Base-by-base conservation (phyloP, 2,113 vertebrate genomes). In the Tragelaphus strepsiceros region DNA sequence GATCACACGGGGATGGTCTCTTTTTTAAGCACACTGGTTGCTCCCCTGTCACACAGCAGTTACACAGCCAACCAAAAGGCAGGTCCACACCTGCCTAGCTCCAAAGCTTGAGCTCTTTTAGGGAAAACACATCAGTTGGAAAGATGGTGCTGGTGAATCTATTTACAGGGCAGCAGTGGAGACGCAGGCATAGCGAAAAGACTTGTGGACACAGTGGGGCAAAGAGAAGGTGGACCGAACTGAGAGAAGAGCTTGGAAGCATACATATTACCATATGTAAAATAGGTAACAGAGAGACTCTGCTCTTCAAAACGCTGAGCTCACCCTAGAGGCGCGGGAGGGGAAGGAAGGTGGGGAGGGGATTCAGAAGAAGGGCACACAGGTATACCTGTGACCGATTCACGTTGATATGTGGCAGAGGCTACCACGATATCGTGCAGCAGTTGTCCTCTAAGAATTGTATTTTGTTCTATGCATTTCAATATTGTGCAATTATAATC, bases 341-440 rank as follows among this genome's bases (percentile, higher is more conserved):
- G 4, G 17, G n/a, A 67, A 21, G 64, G 17, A 21, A 12, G 17
- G n/a, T 11, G n/a, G 64, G 64, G 64, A 35, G 64, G n/a, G 9
- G 17, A 5, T 10, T 39, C 67, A 3, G 67, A 19, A 71, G 67
- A 35, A 71, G 67, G 67, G 32, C 19, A 11, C 19, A 3, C 0
- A n/a, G 17, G 1, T 21, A 17, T 21, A 21, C n/a, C 10, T 22
- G 19, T 9, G 67, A 22, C n/a, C 19, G 5, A 39, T 5, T 2
- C 67, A 3, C 6, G n/a, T 11, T 1, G 67, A 39, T 3, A 1
- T 1, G 67, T 1, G n/a, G 9, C 5, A 1, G 67, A 71, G n/a
- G n/a, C 67, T 6, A 12, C 6, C n/a, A 1, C 0, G 0, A 22
- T 2, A 22, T 1, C 10, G 0, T 12, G 17, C 10, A 12, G 67